Evolutionary conservation across 2,113 vertebrate genomes (phyloP).

Genomic region (Aegypius monachus): DNA sequence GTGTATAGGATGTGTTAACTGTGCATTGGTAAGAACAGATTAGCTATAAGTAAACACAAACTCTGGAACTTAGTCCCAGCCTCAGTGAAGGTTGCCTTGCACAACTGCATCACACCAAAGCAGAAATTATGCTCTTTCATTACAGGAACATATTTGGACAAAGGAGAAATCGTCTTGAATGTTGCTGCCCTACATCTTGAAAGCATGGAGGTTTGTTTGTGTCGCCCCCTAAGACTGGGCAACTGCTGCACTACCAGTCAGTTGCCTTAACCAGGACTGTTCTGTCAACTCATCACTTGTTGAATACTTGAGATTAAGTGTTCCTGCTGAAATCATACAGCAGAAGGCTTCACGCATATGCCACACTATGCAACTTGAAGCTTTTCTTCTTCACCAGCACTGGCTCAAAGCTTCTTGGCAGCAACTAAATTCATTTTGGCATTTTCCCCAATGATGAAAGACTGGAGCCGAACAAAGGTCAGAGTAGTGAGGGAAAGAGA

Average conservation of each 20-base stretch:
- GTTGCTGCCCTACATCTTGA: neutral
- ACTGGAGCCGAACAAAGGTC: neutral
- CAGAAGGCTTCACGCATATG: neutral
- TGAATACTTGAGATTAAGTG: neutral
- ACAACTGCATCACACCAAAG: neutral
- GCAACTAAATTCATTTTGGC: neutral
- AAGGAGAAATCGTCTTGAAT: neutral
- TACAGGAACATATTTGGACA: neutral
- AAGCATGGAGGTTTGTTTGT: neutral
- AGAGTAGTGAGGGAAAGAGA: neutral
- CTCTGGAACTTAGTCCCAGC: neutral
- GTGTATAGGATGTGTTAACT: neutral
- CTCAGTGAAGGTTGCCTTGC: neutral
- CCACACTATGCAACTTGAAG: neutral
- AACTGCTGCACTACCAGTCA: neutral
- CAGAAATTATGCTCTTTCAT: neutral
- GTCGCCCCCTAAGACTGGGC: neutral
- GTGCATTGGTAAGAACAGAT: neutral
- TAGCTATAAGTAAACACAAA: neutral
- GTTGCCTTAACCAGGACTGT: neutral
- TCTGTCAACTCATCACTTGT: neutral
- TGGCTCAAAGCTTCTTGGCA: neutral
- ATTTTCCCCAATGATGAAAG: neutral
- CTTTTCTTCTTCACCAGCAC: neutral
- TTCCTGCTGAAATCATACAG: neutral